Evolutionary conservation across 2,888 invertebrate species (phyloP).

Genomic region (Crocallis elinguaria): DNA sequence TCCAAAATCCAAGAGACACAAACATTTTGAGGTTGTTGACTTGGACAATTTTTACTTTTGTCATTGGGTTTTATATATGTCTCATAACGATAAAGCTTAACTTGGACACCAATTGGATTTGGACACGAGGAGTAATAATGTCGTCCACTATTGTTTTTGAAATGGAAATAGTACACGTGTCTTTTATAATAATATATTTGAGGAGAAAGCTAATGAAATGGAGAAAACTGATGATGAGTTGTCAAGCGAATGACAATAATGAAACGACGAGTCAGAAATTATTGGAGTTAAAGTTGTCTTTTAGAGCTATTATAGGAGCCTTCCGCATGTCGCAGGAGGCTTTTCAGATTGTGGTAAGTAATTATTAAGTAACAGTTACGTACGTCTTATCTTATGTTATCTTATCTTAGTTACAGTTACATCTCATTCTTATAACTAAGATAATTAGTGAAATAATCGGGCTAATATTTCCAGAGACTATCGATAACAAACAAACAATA

Average conservation of each 20-base stretch:
- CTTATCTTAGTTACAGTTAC: no score
- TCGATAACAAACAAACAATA: no score
- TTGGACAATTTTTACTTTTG: slow-evolving; percentile 5
- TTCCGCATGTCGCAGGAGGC: slow-evolving; percentile 7
- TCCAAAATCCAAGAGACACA: slow-evolving; percentile 14
- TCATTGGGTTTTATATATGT: slow-evolving; percentile 10
- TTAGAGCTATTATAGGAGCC: slow-evolving; percentile 3
- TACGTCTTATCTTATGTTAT: not conserved
- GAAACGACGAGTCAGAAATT: not conserved
- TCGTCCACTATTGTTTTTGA: slow-evolving; percentile 17
- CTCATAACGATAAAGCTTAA: slow-evolving; percentile 8
- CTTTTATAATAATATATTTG: slow-evolving; percentile 15
- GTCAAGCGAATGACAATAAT: not conserved
- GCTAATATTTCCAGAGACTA: no score
- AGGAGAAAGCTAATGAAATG: slow-evolving; percentile 22
- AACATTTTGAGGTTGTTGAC: slow-evolving; percentile 6
- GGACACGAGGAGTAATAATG: slow-evolving; percentile 13
- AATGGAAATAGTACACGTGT: slow-evolving; percentile 14
- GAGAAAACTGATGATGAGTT: slow-evolving; percentile 3
- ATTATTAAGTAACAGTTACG: not conserved
- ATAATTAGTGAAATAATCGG: no score
- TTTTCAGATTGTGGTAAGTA: slow-evolving; percentile 27
- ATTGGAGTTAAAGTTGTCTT: slow-evolving; percentile 1
- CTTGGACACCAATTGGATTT: slow-evolving; percentile 14
- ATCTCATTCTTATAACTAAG: no score